A percentile compares a stretch with the other conserved stretches of the same genome.
Conservation (phyloP, 2,797 vertebrate genomes). For the Lophotriccus pileatus region DNA sequence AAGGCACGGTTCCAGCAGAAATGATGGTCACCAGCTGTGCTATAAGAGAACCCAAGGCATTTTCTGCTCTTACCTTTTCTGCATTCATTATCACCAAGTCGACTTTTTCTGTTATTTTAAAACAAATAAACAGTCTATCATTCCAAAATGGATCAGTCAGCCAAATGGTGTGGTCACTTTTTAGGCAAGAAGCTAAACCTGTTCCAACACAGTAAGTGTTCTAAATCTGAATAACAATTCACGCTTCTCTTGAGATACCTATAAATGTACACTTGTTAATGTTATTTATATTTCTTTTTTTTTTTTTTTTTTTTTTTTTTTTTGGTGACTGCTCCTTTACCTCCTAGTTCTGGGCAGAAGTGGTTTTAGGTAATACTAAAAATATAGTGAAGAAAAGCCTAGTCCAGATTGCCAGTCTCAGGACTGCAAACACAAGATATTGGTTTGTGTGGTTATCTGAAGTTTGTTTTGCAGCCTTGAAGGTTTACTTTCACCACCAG, state of each 20-base stretch:
- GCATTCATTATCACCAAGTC: neutral
- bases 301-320: neutral
- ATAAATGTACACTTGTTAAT: neutral
- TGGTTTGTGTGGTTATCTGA: neutral
- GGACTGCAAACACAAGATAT: neutral
- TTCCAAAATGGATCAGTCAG: neutral
- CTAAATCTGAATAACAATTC: neutral
- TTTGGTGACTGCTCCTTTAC: neutral
- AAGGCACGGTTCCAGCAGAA: neutral
- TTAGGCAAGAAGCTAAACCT: neutral
- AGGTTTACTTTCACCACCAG: neutral
- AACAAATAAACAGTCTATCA: neutral
- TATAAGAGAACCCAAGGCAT: neutral
- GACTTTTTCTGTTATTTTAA: neutral
- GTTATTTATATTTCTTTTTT: neutral
- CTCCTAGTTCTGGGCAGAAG: neutral
- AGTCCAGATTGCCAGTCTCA: neutral
- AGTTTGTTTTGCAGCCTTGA: neutral
- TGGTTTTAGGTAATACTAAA: neutral
- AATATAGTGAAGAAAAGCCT: neutral
- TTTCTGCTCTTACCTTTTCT: slow-evolving; percentile 18
- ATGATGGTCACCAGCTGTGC: neutral
- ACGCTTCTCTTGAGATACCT: neutral
- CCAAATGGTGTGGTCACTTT: neutral
- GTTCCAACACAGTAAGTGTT: neutral